Percentiles rank a stretch among this genome's conserved stretches.
phyloP scores from a whole-genome alignment of 2,113 vertebrate genomes.

The Esox niger region DNA sequence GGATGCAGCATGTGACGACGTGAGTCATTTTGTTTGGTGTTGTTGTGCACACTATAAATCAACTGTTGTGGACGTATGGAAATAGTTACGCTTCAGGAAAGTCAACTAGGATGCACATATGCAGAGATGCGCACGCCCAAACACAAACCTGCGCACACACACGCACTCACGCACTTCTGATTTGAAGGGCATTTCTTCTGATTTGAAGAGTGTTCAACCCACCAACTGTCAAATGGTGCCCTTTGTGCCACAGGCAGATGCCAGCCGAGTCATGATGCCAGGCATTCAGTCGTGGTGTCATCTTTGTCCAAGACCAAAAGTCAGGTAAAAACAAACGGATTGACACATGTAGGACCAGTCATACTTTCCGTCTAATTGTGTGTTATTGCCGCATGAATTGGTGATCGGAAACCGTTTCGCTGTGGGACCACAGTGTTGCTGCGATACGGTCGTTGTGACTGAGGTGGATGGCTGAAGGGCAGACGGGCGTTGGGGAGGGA shows the following conservation, averaged over 20 bases:
- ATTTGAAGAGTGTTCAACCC: conserved; percentile 13
- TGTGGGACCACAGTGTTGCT: too few relatives aligned
- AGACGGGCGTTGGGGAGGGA: conserved; percentile 39
- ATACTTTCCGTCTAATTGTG: background rate
- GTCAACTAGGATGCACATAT: background rate
- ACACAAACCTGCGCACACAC: conserved; percentile 2
- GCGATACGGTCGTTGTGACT: background rate
- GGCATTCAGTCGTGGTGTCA: conserved; percentile 42
- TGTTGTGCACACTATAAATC: background rate
- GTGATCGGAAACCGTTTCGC: too few relatives aligned
- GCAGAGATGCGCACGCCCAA: background rate
- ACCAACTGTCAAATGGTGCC: conserved; percentile 11
- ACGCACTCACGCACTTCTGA: conserved; percentile 32
- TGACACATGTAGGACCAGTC: too few relatives aligned
- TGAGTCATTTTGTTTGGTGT: background rate
- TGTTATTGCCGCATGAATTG: background rate
- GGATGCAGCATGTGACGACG: background rate
- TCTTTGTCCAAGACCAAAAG: conserved; percentile 29
- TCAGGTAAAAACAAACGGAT: background rate
- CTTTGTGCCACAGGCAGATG: conserved; percentile 4
- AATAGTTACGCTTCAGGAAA: background rate
- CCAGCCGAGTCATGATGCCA: conserved; percentile 30
- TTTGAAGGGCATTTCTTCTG: conserved; percentile 2
- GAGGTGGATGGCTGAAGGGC: conserved; percentile 39
- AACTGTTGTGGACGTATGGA: background rate